Percentiles rank a stretch among this genome's conserved stretches.
Conservation (phyloP, 2,888 invertebrate species). For the Luperina nickerlii region DNA sequence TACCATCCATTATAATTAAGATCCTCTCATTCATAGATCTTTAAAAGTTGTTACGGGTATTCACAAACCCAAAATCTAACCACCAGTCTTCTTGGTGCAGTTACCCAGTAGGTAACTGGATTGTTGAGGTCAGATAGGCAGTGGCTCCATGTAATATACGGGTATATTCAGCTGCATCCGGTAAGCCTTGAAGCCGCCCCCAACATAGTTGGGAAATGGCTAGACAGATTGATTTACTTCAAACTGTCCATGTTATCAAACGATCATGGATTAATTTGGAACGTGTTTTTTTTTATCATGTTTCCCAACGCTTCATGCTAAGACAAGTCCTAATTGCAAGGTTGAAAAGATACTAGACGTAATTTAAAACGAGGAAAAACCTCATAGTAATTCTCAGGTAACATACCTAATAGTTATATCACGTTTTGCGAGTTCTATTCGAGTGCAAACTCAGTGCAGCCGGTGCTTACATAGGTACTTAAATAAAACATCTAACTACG, state of each 20-base stretch:
- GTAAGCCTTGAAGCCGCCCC: background rate
- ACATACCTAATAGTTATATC: background rate
- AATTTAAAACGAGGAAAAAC: constrained; percentile 36
- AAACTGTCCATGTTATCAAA: constrained; percentile 1
- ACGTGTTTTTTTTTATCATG: background rate
- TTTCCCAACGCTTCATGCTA: constrained; percentile 9
- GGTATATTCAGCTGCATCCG: background rate
- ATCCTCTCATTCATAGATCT: background rate
- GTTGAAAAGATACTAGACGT: constrained; percentile 6
- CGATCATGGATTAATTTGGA: background rate
- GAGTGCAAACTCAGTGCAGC: constrained; percentile 39
- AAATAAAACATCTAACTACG: background rate
- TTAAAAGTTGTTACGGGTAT: background rate
- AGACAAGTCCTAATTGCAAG: constrained; percentile 43
- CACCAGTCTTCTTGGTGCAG: background rate
- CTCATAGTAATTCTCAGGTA: constrained; percentile 13
- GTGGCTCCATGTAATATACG: background rate
- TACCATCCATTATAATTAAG: background rate
- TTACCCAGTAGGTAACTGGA: background rate
- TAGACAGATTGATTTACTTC: background rate
- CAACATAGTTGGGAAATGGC: background rate
- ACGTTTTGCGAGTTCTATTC: constrained; percentile 15
- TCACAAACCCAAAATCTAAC: background rate
- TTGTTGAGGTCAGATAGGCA: background rate
- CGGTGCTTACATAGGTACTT: constrained; percentile 23